phyloP scores from a whole-genome alignment of 2,797 vertebrate species.

The Diplodus sargus region DNA sequence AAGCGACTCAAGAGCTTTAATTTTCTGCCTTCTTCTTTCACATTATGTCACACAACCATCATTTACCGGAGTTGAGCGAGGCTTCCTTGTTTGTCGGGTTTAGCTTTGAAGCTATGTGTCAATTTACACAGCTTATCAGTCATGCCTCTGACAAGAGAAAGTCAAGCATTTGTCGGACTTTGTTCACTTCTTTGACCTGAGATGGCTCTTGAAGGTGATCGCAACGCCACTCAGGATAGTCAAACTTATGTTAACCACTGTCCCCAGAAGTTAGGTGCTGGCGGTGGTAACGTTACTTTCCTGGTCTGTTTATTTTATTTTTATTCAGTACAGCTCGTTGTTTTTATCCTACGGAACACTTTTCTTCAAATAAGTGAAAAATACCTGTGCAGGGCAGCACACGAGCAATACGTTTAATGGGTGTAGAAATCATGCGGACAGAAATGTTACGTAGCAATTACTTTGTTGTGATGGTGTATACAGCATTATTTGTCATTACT shows the following conservation, averaged over 20 bases:
- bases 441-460: too few species aligned
- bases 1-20: accelerated
- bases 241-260: background rate
- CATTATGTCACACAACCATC: background rate
- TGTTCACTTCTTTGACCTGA: background rate
- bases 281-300: background rate
- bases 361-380: too few species aligned
- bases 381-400: background rate
- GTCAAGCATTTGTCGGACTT: background rate
- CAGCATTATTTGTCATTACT: too few species aligned
- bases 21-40: accelerated
- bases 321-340: background rate
- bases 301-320: too few species aligned
- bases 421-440: background rate
- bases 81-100: background rate
- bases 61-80: background rate
- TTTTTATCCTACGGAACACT: background rate
- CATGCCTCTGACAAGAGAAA: background rate
- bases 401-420: background rate
- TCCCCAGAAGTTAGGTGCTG: accelerated
- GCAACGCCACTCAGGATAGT: background rate
- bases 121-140: too few species aligned
- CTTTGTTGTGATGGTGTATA: background rate
- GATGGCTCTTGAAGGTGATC: background rate
- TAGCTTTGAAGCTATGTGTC: background rate